phyloP scores from a whole-genome alignment of 1,140 invertebrate species.

The Brachionus calyciflorus region DNA sequence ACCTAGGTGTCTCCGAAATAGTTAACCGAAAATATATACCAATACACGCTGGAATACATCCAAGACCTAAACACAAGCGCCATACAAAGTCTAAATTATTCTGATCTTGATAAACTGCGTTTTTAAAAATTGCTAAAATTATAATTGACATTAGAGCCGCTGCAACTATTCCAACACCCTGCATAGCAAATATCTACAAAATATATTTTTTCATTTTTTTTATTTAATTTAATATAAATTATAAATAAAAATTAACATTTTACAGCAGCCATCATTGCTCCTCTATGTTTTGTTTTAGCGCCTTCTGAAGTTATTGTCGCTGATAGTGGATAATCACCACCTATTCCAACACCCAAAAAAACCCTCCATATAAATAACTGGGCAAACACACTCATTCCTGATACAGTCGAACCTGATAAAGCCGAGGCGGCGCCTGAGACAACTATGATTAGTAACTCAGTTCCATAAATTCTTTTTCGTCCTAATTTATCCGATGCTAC shows the following conservation, averaged over 20 bases:
- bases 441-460: constrained; percentile 19
- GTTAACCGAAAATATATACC: constrained; percentile 25
- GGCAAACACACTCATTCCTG: constrained; percentile 23
- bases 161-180: not conserved
- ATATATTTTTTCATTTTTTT: not conserved
- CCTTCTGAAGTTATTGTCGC: constrained; percentile 24
- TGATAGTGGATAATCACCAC: constrained; percentile 47
- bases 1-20: constrained; percentile 22
- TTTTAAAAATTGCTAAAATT: constrained; percentile 21
- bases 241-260: not conserved
- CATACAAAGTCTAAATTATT: constrained; percentile 35
- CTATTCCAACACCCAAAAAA: constrained; percentile 43
- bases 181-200: constrained; percentile 30
- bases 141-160: constrained; percentile 29
- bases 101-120: not conserved
- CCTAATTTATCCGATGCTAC: constrained; percentile 11
- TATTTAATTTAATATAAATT: not conserved
- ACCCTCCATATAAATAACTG: constrained; percentile 12
- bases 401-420: not conserved
- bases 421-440: not conserved
- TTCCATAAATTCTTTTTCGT: constrained; percentile 28
- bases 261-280: constrained; percentile 26
- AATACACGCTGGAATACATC: not conserved
- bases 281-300: not conserved
- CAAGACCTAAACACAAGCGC: constrained; percentile 19